Base-by-base conservation (phyloP, 2,888 invertebrate genomes). In the Plemyria rubiginata region DNA sequence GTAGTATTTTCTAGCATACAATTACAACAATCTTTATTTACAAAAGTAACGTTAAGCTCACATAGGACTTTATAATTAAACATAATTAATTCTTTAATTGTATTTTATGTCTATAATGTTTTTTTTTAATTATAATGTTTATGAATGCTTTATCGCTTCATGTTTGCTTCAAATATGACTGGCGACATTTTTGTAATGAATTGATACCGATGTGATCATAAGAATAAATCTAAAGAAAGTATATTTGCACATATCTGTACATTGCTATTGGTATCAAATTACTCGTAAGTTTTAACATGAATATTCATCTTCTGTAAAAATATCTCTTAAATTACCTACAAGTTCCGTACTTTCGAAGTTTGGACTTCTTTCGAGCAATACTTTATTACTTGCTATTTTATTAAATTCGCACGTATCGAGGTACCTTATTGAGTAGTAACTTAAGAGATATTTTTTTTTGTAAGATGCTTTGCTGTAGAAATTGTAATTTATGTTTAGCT, bases 141-240 rank as follows among this genome's bases (percentile, higher is more conserved):
- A 53, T 46, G 60, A 43, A 43, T 62, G 54, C 22, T 64, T 65
- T 71, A 74, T 73, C 71, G 76, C 80, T 79, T 82, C 63, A 75
- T 78, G 74, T 74, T 69, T 70, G 81, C 81, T 82, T 83, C 6
- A 28, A 62, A 73, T 63, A 71, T 71, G 70, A 69, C 82, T 84
- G 82, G 83, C 81, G 82, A 81, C 79, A 82, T 80, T 67, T 71
- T 67, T 66, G 64, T 66, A 67, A 57, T n/a, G n/a, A n/a, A n/a
- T 70, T 76, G 75, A 72, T 75, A 76, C 73, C 67, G 70, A 70
- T 61, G 61, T 53, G 49, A 50, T 13, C 1, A 22, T 22, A 22
- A 22, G 1, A 48, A 16, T 12, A 16, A 0, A 15, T 40, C 3
- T 11, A 40, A 40, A 51, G 0, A 32, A 32, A 7, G 32, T 32